Base-by-base conservation (phyloP, 2,113 vertebrate species). In the Laterallus jamaicensis region DNA sequence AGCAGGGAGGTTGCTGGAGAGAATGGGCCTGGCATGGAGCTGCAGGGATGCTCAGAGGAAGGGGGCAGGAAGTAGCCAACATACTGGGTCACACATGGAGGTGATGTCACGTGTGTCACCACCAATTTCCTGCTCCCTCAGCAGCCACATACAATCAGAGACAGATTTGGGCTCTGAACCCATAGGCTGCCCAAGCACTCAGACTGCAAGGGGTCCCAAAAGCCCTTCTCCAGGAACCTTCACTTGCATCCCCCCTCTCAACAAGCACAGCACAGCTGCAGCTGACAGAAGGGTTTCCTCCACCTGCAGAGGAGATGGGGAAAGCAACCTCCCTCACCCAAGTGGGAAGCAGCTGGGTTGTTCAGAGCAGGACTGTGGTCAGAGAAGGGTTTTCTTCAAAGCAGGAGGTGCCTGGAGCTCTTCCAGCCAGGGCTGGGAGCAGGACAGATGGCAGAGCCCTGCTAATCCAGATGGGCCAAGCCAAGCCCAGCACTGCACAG, bases 391-490 rank as follows among this genome's bases (percentile, higher is more conserved):
- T 95, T 92, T 82, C 92, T 80, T 90, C 88, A 76, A 95, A 91
- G 95, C 18, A 2, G 0, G 5, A 73, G 70, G 90, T 11, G 8
- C n/a, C 87, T 90, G 92, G 90, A 95, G 93, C 92, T 21, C 67
- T 11, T 95, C 90, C 95, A 95, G 92, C 22, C 39, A 3, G 70
- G 47, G 26, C 69, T 76, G 90, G 49, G 75, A 76, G 58, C 78
- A 62, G 93, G 85, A 94, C 90, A 96, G 90, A 96, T 80, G 94
- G 96, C 82, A 95, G 88, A 92, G 90, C 92, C 93, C 75, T 0
- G 0, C 82, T 95, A 66, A 93, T 82, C 70, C 86, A 91, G 60
- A 15, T 4, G 0, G 86, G 52, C 69, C 69, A 37, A 63, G 87
- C 71, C 90, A 52, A 85, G 78, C 47, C 84, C 69, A 17, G 71